Conservation (phyloP, 2,888 invertebrate genomes). For the Patella caerulea region DNA sequence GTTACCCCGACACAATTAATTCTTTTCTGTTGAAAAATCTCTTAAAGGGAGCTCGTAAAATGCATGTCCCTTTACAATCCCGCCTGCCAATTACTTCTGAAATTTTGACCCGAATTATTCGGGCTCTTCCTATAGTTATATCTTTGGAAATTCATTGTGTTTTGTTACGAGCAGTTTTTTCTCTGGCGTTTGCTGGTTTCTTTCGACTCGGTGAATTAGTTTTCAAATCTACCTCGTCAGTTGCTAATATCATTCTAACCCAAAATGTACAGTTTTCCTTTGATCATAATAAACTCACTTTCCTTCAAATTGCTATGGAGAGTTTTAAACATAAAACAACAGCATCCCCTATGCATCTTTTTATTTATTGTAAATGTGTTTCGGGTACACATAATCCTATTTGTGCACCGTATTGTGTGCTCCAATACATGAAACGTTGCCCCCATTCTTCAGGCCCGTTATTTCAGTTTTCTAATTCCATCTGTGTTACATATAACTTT, state of each 20-base stretch:
- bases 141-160: background rate
- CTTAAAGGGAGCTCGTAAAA: background rate
- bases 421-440: background rate
- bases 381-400: background rate
- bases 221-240: background rate
- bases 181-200: background rate
- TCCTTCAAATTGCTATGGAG: background rate
- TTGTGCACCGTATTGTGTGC: background rate
- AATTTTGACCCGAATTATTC: background rate
- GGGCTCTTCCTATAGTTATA: background rate
- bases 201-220: background rate
- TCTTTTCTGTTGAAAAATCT: background rate
- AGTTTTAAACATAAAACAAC: background rate
- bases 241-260: background rate
- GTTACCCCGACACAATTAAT: background rate
- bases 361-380: background rate
- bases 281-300: background rate
- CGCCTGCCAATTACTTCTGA: background rate
- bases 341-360: background rate
- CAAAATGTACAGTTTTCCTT: background rate
- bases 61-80: background rate
- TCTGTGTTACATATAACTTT: background rate
- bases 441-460: background rate
- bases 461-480: background rate
- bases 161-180: background rate